Conservation (phyloP, 2,113 vertebrate genomes). For the Proteles cristata region DNA sequence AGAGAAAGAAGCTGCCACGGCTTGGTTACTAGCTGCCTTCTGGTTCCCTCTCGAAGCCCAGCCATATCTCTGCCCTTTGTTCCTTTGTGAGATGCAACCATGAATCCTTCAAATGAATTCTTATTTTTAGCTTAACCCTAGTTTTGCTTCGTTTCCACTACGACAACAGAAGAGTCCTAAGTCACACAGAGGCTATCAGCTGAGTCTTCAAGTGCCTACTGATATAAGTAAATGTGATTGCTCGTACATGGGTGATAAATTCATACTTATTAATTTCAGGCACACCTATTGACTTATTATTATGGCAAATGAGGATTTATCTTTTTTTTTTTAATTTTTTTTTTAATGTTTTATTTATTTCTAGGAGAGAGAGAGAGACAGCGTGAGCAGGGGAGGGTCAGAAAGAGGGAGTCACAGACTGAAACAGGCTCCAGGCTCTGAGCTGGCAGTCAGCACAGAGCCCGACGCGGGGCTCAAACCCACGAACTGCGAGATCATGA, state of each 20-base stretch:
- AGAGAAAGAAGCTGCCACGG: not conserved
- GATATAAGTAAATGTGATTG: constrained; percentile 8
- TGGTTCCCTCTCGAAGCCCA: not conserved
- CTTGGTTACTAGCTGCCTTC: not conserved
- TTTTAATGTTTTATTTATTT: no score
- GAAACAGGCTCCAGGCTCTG: no score
- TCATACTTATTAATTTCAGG: not conserved
- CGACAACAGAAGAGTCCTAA: not conserved
- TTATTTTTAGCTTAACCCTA: constrained; percentile 18
- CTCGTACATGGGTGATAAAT: not conserved
- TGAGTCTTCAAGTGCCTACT: constrained; percentile 4
- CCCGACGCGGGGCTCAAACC: no score
- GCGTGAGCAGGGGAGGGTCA: no score
- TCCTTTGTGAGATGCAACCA: not conserved
- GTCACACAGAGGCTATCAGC: not conserved
- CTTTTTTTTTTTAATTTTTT: no score
- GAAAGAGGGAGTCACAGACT: no score
- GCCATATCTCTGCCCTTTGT: not conserved
- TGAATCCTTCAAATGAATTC: not conserved
- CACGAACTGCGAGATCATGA: no score
- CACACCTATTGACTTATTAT: not conserved
- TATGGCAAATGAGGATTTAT: not conserved
- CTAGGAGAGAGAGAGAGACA: no score
- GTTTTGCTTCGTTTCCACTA: not conserved
- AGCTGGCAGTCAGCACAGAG: no score